Conservation (phyloP, 2,797 vertebrate species). For the Ambastaia sidthimunki region DNA sequence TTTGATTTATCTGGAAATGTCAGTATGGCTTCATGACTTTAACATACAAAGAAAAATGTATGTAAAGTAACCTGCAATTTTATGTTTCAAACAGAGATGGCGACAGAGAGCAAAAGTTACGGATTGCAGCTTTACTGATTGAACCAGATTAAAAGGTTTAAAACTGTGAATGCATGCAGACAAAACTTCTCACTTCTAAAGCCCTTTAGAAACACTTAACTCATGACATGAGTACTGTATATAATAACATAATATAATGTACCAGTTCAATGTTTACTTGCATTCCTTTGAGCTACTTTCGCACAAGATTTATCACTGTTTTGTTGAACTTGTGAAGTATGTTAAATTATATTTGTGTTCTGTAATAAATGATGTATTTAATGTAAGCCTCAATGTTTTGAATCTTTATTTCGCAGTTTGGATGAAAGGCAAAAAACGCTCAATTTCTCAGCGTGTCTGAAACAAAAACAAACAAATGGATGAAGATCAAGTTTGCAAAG, state of each 20-base stretch:
- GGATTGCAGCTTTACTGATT: background rate
- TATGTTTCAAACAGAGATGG: too few species aligned
- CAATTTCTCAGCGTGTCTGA: background rate
- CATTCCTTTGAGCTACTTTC: constrained; percentile 68
- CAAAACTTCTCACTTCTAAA: constrained; percentile 44
- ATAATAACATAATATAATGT: constrained; percentile 56
- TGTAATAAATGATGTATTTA: constrained; percentile 77
- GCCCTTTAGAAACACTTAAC: constrained; percentile 53
- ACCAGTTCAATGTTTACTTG: constrained; percentile 80
- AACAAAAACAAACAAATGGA: background rate
- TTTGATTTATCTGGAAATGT: too few species aligned
- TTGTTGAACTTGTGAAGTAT: constrained; percentile 62
- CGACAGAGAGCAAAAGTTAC: background rate
- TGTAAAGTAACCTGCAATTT: too few species aligned
- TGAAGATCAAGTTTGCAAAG: background rate
- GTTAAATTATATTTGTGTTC: constrained; percentile 67
- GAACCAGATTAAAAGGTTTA: constrained; percentile 15
- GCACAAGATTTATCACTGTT: constrained; percentile 73
- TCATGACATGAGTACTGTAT: constrained; percentile 52
- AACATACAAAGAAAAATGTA: too few species aligned
- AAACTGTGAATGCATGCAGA: too few species aligned
- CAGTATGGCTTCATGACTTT: too few species aligned
- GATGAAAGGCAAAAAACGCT: background rate
- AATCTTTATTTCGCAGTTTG: constrained; percentile 46
- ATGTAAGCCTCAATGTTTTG: constrained; percentile 52